These are phyloP conservation scores for Zenarchopterus dispar DNA, from an alignment of 2,797 vertebrate genomes.

Conservation along the genomic window DNA sequence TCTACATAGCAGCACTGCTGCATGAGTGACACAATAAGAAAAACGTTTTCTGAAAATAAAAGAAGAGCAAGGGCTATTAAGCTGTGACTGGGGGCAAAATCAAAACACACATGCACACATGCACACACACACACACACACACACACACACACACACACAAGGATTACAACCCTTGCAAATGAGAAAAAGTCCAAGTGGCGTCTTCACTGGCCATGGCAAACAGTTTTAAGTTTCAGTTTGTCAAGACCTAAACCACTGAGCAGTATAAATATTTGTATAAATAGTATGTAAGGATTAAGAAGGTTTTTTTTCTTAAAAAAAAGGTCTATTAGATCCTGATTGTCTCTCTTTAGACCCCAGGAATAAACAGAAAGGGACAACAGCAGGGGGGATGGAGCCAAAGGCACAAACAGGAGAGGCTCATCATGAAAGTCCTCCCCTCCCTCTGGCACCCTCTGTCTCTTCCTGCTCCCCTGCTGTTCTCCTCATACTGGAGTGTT, in stretches of 20 bases:
- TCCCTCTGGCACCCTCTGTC: constrained; percentile 28
- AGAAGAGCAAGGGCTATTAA: constrained; percentile 45
- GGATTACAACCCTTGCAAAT: constrained; percentile 30
- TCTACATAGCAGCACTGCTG: constrained; percentile 67
- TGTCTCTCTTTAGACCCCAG: constrained; percentile 44
- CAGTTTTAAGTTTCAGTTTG: constrained; percentile 46
- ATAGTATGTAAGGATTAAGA: constrained; percentile 47
- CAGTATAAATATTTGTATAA: constrained; percentile 41
- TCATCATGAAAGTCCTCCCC: constrained; percentile 54
- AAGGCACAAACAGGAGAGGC: constrained; percentile 59
- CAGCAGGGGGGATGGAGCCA: constrained; percentile 40
- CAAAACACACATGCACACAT: constrained; percentile 1
- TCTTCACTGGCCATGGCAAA: constrained; percentile 30
- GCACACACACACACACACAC: constrained; percentile 5
- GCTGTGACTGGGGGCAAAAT: constrained; percentile 34
- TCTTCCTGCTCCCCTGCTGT: constrained; percentile 9
- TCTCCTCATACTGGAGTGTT: constrained; percentile 65
- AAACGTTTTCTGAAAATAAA: constrained; percentile 33
- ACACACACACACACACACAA: constrained; percentile 2
- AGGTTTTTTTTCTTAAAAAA: constrained; percentile 28
- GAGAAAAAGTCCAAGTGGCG: constrained; percentile 33
- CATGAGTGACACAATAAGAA: constrained; percentile 31
- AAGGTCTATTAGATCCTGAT: constrained; percentile 28
- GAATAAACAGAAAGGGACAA: constrained; percentile 25
- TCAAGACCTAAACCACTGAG: constrained; percentile 46